Conservation (phyloP, 2,888 invertebrate species). For the Leucophora obtusa region DNA sequence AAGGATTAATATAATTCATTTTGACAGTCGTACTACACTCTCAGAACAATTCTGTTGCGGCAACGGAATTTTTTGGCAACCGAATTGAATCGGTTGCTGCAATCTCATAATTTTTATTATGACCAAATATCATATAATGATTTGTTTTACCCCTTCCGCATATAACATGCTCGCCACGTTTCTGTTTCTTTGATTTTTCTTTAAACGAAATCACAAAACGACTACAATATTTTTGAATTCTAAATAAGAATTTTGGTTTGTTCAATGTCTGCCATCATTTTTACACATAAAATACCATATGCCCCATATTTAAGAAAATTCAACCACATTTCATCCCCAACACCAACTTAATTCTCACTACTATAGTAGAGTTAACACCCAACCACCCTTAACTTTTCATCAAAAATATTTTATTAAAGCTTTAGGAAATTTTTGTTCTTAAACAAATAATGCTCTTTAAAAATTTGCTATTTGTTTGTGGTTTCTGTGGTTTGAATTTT, state of each 20-base stretch:
- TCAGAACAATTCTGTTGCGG: no score
- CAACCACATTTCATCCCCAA: constrained; percentile 6
- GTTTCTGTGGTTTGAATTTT: constrained; percentile 57
- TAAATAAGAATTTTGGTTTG: not conserved
- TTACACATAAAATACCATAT: constrained; percentile 46
- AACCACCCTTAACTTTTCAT: constrained; percentile 38
- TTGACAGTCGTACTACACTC: no score
- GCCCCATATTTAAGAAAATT: constrained; percentile 22
- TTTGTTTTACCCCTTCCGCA: not conserved
- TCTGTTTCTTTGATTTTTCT: not conserved
- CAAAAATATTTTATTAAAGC: constrained; percentile 27
- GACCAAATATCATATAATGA: not conserved
- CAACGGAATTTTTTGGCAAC: no score
- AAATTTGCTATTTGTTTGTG: constrained; percentile 47
- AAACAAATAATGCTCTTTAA: constrained; percentile 35
- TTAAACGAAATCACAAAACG: not conserved
- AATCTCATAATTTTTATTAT: no score
- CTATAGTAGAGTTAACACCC: not conserved
- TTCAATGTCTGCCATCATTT: constrained; percentile 54
- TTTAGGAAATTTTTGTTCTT: constrained; percentile 43
- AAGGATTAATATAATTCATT: no score
- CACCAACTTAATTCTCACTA: not conserved
- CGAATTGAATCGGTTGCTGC: no score
- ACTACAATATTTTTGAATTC: constrained; percentile 27
- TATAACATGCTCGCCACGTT: not conserved